Conservation (phyloP, 2,113 vertebrate species). For the Nibea coibor region DNA sequence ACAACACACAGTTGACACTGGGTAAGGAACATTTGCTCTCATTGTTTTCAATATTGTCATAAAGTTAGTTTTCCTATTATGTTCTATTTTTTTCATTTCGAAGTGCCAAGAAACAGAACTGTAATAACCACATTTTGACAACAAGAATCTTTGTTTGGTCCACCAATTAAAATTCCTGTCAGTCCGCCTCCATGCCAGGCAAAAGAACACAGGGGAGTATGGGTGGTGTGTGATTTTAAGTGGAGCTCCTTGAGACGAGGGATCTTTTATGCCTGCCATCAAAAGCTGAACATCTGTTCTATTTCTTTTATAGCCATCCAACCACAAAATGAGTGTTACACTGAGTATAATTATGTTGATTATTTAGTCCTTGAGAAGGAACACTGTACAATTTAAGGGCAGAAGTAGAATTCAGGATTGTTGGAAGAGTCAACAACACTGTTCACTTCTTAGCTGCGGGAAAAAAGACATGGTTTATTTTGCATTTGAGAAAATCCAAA, state of each 20-base stretch:
- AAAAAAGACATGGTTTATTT: background rate
- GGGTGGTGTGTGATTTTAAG: slow-evolving; percentile 61
- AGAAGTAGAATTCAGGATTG: slow-evolving; percentile 23
- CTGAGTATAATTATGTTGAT: slow-evolving; percentile 78
- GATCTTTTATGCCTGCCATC: slow-evolving; percentile 68
- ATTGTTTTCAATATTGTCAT: slow-evolving; percentile 10
- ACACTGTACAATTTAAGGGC: slow-evolving; percentile 57
- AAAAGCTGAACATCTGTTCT: slow-evolving; percentile 73
- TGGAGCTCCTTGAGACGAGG: slow-evolving; percentile 66
- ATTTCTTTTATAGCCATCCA: slow-evolving; percentile 72
- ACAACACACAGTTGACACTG: slow-evolving; percentile 95
- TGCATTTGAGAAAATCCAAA: background rate
- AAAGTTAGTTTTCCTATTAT: background rate
- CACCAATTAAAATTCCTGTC: slow-evolving; percentile 65
- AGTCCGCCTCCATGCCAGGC: slow-evolving; percentile 35
- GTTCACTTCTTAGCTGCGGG: background rate
- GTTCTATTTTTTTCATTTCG: slow-evolving; percentile 27
- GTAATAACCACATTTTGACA: slow-evolving; percentile 50
- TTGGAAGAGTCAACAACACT: slow-evolving; percentile 21
- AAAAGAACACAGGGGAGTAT: slow-evolving; percentile 45
- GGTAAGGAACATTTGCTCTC: slow-evolving; percentile 83
- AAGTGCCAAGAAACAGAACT: slow-evolving; percentile 15
- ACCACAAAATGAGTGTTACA: slow-evolving; percentile 73
- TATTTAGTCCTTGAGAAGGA: slow-evolving; percentile 80
- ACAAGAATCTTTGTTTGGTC: slow-evolving; percentile 46